Conservation (phyloP, 2,113 vertebrate genomes). For the Thryonomys swinderianus region DNA sequence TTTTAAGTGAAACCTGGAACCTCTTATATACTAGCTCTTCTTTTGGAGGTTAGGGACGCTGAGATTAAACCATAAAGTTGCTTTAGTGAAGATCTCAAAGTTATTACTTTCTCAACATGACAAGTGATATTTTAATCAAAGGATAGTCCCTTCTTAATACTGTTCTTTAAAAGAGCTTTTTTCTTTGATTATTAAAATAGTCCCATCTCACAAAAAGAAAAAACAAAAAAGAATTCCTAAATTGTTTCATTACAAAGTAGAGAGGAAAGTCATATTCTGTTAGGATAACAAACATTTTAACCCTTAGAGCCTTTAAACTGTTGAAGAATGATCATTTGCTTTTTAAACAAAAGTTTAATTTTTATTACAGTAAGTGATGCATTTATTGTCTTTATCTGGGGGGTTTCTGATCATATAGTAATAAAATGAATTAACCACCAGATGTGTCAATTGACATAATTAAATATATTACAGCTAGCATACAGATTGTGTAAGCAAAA, state of each 20-base stretch:
- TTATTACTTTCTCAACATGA: slow-evolving; percentile 34
- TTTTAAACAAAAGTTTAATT: slow-evolving; percentile 62
- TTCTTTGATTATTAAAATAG: slow-evolving; percentile 48
- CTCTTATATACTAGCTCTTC: slow-evolving; percentile 32
- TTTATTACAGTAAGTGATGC: slow-evolving; percentile 57
- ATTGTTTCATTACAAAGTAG: slow-evolving; percentile 49
- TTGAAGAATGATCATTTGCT: slow-evolving; percentile 33
- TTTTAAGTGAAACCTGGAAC: slow-evolving; percentile 63
- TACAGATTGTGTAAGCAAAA: neutral
- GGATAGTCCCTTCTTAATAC: neutral
- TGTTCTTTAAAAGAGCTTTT: slow-evolving; percentile 44
- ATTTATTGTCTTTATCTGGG: slow-evolving; percentile 31
- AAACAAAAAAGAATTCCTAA: neutral
- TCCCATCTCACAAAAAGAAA: neutral
- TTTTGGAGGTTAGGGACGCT: neutral
- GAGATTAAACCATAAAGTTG: slow-evolving; percentile 34
- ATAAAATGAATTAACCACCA: slow-evolving; percentile 34
- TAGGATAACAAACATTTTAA: slow-evolving; percentile 53
- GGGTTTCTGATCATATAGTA: slow-evolving; percentile 1
- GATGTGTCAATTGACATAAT: neutral
- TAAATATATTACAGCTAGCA: slow-evolving; percentile 33
- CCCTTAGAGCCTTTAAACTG: slow-evolving; percentile 46
- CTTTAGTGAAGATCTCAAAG: slow-evolving; percentile 29
- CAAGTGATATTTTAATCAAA: slow-evolving; percentile 27
- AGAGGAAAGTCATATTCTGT: neutral